These are phyloP conservation scores for Cephalotes varians DNA, from an alignment of 2,888 invertebrate genomes.

Conservation along the genomic window DNA sequence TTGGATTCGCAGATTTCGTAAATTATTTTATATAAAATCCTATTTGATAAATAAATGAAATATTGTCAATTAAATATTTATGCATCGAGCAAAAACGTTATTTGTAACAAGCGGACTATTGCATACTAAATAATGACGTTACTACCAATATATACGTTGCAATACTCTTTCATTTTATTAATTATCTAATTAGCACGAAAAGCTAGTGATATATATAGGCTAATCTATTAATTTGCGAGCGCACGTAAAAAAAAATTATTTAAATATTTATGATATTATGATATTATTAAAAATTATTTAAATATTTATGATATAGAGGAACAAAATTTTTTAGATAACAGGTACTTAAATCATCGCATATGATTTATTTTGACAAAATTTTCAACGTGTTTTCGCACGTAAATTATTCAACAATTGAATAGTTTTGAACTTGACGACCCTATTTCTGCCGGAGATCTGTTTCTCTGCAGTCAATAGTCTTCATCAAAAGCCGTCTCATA, in stretches of 20 bases:
- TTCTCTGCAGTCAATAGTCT: slow-evolving; percentile 71
- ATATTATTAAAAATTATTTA: too few species aligned
- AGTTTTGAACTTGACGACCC: slow-evolving; percentile 52
- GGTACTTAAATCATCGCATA: not conserved
- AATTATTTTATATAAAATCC: slow-evolving; percentile 1
- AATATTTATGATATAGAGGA: too few species aligned
- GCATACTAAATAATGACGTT: slow-evolving; percentile 4
- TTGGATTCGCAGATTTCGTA: not conserved
- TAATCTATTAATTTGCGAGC: not conserved
- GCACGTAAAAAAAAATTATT: slow-evolving; percentile 7
- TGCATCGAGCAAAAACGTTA: not conserved
- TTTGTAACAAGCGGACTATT: not conserved
- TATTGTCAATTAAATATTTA: slow-evolving; percentile 17
- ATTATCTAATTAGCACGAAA: slow-evolving; percentile 13
- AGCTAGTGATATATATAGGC: not conserved
- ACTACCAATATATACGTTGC: not conserved
- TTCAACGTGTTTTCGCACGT: not conserved
- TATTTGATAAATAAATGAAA: slow-evolving; percentile 10
- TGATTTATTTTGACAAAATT: too few species aligned
- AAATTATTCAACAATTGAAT: slow-evolving; percentile 41
- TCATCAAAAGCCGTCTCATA: slow-evolving; percentile 74
- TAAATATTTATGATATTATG: too few species aligned
- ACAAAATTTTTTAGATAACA: too few species aligned
- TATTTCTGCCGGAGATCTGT: slow-evolving; percentile 63
- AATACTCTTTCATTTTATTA: slow-evolving; percentile 9